phyloP scores from a whole-genome alignment of 2,113 vertebrate species.

The Pithys albifrons region DNA sequence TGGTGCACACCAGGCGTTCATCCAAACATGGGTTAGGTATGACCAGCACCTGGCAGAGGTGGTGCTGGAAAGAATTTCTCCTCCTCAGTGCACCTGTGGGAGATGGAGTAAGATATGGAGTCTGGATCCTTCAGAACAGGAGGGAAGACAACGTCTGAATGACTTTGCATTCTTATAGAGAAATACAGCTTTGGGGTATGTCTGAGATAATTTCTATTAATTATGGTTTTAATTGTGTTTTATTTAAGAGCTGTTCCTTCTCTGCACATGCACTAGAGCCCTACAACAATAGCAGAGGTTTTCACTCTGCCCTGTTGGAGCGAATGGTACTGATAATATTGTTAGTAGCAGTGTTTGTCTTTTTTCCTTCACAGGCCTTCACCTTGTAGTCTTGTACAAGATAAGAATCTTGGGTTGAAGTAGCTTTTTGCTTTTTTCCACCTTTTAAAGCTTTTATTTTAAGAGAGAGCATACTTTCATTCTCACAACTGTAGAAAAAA shows the following conservation, averaged over 20 bases:
- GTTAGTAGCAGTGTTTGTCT: neutral
- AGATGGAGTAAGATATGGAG: neutral
- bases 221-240: neutral
- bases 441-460: neutral
- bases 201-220: neutral
- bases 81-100: no score
- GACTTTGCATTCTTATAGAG: neutral
- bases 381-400: neutral
- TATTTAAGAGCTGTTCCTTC: neutral
- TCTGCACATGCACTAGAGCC: neutral
- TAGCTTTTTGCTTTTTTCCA: fast-evolving
- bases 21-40: no score
- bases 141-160: neutral
- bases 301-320: neutral
- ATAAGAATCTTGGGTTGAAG: neutral
- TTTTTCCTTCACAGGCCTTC: neutral
- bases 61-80: neutral
- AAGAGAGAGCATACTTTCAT: neutral
- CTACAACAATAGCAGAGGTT: neutral
- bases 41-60: neutral
- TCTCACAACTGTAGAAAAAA: neutral
- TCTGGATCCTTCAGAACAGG: neutral
- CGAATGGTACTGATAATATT: neutral
- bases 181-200: neutral
- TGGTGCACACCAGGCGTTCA: neutral